A percentile compares a stretch with the other conserved stretches of the same genome.
Evolutionary conservation across 2,888 invertebrate genomes (phyloP).

Genomic region (Apotomis capreana): DNA sequence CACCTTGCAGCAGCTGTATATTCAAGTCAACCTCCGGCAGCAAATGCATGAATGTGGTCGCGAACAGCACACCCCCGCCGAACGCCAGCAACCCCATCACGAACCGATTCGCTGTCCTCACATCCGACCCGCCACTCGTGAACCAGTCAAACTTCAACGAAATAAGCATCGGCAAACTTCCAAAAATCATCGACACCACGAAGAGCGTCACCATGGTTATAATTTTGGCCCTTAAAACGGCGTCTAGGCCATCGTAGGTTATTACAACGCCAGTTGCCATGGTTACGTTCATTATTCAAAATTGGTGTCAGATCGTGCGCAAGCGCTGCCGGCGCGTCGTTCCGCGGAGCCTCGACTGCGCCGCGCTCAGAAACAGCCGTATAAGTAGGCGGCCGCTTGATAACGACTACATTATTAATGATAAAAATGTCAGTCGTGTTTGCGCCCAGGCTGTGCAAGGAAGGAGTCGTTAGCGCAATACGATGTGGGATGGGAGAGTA

Average conservation of each 20-base stretch:
- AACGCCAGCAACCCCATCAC: conserved; percentile 88
- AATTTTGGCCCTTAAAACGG: conserved; percentile 87
- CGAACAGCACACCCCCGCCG: conserved; percentile 91
- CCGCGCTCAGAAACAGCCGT: conserved; percentile 64
- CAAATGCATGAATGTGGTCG: conserved; percentile 92
- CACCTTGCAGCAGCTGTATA: conserved; percentile 84
- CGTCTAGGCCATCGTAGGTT: conserved; percentile 55
- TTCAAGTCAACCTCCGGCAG: conserved; percentile 90
- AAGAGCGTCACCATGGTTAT: conserved; percentile 91
- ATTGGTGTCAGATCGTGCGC: conserved; percentile 51
- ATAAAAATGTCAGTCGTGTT: conserved; percentile 69
- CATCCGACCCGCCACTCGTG: conserved; percentile 67
- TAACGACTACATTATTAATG: conserved; percentile 72
- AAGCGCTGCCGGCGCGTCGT: conserved; percentile 42
- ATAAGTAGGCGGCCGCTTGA: conserved; percentile 69
- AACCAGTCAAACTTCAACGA: conserved; percentile 87
- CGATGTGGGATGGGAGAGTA: conserved; percentile 21
- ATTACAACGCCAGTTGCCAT: conserved; percentile 43
- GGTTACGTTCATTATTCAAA: conserved; percentile 49
- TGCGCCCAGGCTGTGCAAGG: conserved; percentile 51
- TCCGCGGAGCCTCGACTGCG: conserved; percentile 60
- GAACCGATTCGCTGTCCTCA: conserved; percentile 77
- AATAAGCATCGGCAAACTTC: conserved; percentile 89
- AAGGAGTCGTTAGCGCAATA: conserved; percentile 18
- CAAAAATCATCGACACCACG: conserved; percentile 88